Evolutionary conservation across 2,113 vertebrate genomes (phyloP).

Genomic region (Microcebus murinus): DNA sequence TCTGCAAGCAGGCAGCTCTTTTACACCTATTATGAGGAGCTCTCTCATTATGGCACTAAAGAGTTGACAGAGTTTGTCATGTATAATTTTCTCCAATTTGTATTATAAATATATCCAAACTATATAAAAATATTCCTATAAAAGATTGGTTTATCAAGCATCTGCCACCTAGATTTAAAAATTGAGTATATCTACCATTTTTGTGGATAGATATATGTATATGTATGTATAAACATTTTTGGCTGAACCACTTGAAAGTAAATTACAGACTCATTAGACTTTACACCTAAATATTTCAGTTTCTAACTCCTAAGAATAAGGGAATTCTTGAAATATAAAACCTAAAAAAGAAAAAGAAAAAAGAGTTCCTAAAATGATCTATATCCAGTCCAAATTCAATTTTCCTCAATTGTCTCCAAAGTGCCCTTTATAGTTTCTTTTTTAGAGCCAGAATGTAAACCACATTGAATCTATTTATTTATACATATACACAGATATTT

Average conservation of each 20-base stretch:
- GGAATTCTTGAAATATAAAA: background rate
- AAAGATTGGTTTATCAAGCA: background rate
- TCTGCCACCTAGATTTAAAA: background rate
- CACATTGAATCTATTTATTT: too few relatives aligned
- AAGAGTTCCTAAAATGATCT: background rate
- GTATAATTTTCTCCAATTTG: background rate
- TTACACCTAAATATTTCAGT: background rate
- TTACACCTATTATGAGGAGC: background rate
- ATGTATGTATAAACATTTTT: too few relatives aligned
- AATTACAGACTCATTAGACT: background rate
- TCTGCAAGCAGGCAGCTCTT: background rate
- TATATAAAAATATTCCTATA: background rate
- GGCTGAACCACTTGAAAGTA: background rate
- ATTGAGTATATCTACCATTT: too few relatives aligned
- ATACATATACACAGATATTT: too few relatives aligned
- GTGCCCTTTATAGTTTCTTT: too few relatives aligned
- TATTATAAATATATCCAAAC: background rate
- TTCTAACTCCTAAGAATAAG: background rate
- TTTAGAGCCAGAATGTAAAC: background rate
- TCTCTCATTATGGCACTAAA: background rate
- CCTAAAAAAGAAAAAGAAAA: too few relatives aligned
- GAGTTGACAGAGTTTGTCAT: background rate
- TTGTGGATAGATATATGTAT: too few relatives aligned
- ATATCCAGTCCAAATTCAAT: background rate
- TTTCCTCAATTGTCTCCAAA: background rate